phyloP scores from a whole-genome alignment of 2,797 vertebrate species.

The Hippoglossus hippoglossus region DNA sequence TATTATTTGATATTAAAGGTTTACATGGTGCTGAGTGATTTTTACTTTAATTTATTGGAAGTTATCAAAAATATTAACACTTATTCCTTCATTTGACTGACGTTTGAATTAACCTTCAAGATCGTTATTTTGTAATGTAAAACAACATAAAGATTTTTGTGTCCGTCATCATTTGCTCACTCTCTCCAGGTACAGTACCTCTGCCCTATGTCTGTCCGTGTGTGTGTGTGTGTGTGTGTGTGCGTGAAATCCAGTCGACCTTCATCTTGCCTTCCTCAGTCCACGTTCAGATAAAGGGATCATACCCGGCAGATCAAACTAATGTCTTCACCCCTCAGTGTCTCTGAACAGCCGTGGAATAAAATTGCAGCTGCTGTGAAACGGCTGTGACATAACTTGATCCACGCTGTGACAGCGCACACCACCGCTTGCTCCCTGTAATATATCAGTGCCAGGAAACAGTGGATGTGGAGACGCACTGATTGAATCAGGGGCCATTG shows the following conservation, averaged over 20 bases:
- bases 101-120: background rate
- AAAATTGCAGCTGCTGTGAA: slow-evolving; percentile 74
- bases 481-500: slow-evolving; percentile 82
- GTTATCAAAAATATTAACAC: too few species aligned
- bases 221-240: background rate
- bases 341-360: slow-evolving; percentile 73
- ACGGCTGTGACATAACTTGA: slow-evolving; percentile 85
- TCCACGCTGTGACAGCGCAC: slow-evolving; percentile 80
- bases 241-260: slow-evolving; percentile 68
- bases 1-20: too few species aligned
- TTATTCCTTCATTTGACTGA: too few species aligned
- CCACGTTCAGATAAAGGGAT: slow-evolving; percentile 80
- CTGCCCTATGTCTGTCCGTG: slow-evolving; percentile 2
- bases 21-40: too few species aligned
- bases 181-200: slow-evolving; percentile 32
- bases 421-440: slow-evolving; percentile 72
- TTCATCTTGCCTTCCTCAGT: slow-evolving; percentile 77
- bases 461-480: slow-evolving; percentile 74
- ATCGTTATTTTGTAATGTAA: background rate
- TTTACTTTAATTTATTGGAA: too few species aligned
- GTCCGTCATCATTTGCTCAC: slow-evolving; percentile 15
- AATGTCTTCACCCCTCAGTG: slow-evolving; percentile 78
- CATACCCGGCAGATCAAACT: slow-evolving; percentile 76
- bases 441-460: slow-evolving; percentile 88
- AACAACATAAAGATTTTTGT: slow-evolving; percentile 3